A percentile compares a stretch with the other conserved stretches of the same genome.
These are phyloP conservation scores for Istiophorus platypterus DNA, from an alignment of 2,113 vertebrate genomes.

Conservation along the genomic window DNA sequence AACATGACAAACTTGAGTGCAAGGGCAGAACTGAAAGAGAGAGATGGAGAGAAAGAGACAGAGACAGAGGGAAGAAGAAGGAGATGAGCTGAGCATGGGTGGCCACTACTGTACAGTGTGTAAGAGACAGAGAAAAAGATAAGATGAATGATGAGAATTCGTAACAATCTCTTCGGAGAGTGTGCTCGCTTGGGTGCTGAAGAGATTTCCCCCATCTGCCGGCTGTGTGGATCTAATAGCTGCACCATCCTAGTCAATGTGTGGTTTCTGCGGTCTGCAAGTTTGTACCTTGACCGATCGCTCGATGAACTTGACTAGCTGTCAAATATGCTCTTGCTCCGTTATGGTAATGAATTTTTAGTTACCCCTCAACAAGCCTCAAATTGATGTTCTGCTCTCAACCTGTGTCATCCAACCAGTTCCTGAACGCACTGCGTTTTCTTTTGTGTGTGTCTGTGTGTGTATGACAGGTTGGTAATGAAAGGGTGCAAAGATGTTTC, in stretches of 20 bases:
- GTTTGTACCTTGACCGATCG: background rate
- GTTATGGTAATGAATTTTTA: background rate
- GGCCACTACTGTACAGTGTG: too few species aligned
- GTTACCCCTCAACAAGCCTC: background rate
- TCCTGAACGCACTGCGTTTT: too few species aligned
- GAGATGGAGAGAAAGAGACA: background rate
- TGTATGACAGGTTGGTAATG: too few species aligned
- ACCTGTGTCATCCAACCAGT: background rate
- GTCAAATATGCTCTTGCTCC: background rate
- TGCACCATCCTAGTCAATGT: background rate
- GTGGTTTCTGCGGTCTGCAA: background rate
- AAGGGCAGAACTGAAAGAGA: background rate
- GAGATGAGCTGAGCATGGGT: background rate
- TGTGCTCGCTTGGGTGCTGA: background rate
- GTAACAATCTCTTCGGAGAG: background rate
- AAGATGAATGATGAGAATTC: background rate
- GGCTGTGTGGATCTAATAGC: background rate
- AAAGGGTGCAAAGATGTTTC: background rate
- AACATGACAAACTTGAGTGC: background rate
- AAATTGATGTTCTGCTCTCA: background rate
- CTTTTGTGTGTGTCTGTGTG: too few species aligned
- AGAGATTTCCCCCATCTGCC: background rate
- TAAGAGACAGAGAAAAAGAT: background rate
- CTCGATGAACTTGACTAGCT: background rate
- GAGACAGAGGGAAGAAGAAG: background rate